Percentiles rank a stretch among this genome's conserved stretches.
Evolutionary conservation across 1,140 invertebrate species (phyloP).

Genomic region (Pantala flavescens): DNA sequence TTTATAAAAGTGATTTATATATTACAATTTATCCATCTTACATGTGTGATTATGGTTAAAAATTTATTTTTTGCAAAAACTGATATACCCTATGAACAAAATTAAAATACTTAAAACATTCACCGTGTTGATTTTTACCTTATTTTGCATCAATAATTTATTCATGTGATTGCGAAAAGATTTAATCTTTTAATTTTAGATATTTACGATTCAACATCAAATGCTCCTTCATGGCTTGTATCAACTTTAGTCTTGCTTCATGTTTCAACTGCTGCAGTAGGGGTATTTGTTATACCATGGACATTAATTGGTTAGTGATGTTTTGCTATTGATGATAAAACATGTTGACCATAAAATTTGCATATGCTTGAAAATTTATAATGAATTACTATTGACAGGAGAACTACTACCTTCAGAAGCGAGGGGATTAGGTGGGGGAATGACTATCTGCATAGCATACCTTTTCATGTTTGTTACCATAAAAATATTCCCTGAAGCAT

Average conservation of each 20-base stretch:
- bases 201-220: no score
- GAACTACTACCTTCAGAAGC: constrained; percentile 44
- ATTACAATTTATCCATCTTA: no score
- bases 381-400: background rate
- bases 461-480: constrained; percentile 51
- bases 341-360: background rate
- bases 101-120: no score
- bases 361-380: background rate
- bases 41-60: no score
- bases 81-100: no score
- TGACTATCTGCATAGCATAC: constrained; percentile 50
- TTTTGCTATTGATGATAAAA: background rate
- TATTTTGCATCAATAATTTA: no score
- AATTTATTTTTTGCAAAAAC: no score
- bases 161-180: no score
- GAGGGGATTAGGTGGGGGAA: constrained; percentile 40
- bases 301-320: constrained; percentile 36
- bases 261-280: constrained; percentile 42
- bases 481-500: constrained; percentile 46
- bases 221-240: constrained; percentile 19
- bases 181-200: no score
- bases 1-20: no score
- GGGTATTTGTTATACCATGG: constrained; percentile 52
- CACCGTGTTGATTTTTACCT: no score
- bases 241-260: constrained; percentile 34